Conservation (phyloP, 1,140 invertebrate genomes). For the Drosophila sturtevanti region DNA sequence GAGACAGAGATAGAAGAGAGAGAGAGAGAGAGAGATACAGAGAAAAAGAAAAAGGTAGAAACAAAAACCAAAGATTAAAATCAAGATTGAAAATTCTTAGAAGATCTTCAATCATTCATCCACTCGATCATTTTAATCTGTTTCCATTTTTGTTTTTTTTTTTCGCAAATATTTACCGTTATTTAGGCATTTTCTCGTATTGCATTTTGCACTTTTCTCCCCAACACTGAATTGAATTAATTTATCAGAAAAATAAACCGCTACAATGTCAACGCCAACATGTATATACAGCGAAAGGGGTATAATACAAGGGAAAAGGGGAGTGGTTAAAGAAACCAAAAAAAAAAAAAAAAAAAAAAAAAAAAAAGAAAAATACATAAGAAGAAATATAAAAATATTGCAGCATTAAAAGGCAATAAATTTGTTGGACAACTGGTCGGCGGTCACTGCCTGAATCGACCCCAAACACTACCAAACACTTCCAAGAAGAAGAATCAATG, state of each 20-base stretch:
- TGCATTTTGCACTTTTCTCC: constrained; percentile 15
- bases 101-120: background rate
- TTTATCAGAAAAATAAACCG: constrained; percentile 70
- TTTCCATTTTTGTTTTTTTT: no score
- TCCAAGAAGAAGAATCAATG: constrained; percentile 54
- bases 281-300: no score
- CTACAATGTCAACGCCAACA: constrained; percentile 64
- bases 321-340: background rate
- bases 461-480: constrained; percentile 10
- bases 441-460: constrained; percentile 25
- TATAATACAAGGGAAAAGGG: background rate
- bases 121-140: no score
- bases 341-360: background rate
- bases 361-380: no score
- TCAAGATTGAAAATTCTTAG: constrained; percentile 13
- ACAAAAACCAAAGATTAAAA: no score
- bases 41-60: background rate
- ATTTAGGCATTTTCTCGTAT: constrained; percentile 19
- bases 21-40: no score
- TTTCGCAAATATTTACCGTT: constrained; percentile 57
- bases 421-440: constrained; percentile 40
- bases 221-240: constrained; percentile 59
- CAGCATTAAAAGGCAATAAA: constrained; percentile 74
- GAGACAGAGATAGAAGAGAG: no score
- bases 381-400: constrained; percentile 27